These are phyloP conservation scores for Pelagia noctiluca DNA, from an alignment of 30 jellyfish, hydroid and myxozoan genomes.

Conservation along the genomic window DNA sequence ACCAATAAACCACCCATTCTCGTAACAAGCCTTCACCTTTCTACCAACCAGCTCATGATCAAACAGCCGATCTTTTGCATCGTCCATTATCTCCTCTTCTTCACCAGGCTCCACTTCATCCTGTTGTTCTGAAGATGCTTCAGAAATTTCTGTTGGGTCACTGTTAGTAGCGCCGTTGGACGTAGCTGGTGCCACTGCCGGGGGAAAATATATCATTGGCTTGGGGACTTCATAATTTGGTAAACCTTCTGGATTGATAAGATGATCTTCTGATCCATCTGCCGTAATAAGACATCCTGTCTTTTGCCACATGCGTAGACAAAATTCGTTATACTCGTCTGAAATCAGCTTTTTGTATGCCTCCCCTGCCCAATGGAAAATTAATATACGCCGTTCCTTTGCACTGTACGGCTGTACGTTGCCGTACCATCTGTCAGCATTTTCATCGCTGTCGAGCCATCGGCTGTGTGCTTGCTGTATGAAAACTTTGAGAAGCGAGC, in stretches of 20 bases:
- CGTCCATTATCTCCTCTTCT: constrained; percentile 6
- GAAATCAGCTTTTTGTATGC: constrained; percentile 49
- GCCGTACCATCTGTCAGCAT: constrained; percentile 51
- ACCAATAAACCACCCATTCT: constrained; percentile 37
- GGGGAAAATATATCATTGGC: constrained; percentile 1
- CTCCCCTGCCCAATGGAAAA: constrained; percentile 63
- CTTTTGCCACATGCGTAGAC: constrained; percentile 55
- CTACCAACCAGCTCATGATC: constrained; percentile 6
- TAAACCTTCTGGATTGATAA: constrained; percentile 64
- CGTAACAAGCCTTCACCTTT: background rate
- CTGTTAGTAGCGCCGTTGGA: constrained; percentile 3
- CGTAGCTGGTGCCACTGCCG: constrained; percentile 3
- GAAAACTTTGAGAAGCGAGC: background rate
- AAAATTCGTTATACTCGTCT: constrained; percentile 31
- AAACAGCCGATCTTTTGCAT: background rate
- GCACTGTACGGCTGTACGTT: constrained; percentile 36
- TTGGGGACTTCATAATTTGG: constrained; percentile 20
- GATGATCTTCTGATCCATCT: constrained; percentile 69
- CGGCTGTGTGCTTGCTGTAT: constrained; percentile 21
- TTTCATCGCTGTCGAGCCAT: constrained; percentile 62
- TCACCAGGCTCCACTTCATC: constrained; percentile 9
- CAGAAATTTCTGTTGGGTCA: background rate
- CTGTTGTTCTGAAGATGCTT: background rate
- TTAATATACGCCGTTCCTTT: constrained; percentile 51
- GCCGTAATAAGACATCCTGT: constrained; percentile 80